Evolutionary conservation across 2,888 invertebrate species (phyloP), one percentile per base, ranked within the genome.

Genomic region (Lampropteryx suffumata): DNA sequence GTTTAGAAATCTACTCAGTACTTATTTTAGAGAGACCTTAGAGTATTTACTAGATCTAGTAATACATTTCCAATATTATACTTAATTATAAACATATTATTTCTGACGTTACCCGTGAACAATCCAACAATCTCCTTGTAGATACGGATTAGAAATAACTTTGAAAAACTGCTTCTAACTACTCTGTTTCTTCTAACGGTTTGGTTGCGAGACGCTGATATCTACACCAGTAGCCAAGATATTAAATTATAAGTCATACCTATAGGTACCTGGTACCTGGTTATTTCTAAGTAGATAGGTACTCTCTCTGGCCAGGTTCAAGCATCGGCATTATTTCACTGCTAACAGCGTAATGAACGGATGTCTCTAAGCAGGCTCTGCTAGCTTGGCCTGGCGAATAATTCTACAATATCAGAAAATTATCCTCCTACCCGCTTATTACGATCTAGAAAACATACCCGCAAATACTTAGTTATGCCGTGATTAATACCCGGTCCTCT

Each of bases 261-360:
- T 24, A 24, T 11, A 26, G 6, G 8, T 1, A 7, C 8, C 12
- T 7, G 39, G 30, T 10, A 27, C 42, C 27, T 33, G n/a, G n/a
- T 42, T 30, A 50, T 40, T 35, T 44, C 26, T 45, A 50, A 33
- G 26, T 12, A 32, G n/a, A n/a, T n/a, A n/a, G n/a, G n/a, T n/a
- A n/a, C n/a, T n/a, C n/a, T n/a, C 11, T 43, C 26, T 28, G 13
- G 21, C 52, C n/a, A 57, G 35, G 61, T 63, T 65, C 21, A 63
- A 57, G 8, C 32, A 26, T 26, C 50, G 51, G 55, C 61, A 57
- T 62, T 64, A 64, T 50, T 60, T 50, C 41, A 33, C 56, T 49
- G 52, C 44, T 59, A 60, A 62, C 62, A 60, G 55, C 4, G 55
- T 47, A 53, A 55, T 59, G 56, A 61, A 61, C 50, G 59, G 53